Base-by-base conservation (phyloP, 2,797 vertebrate genomes). In the Gorsachius magnificus region DNA sequence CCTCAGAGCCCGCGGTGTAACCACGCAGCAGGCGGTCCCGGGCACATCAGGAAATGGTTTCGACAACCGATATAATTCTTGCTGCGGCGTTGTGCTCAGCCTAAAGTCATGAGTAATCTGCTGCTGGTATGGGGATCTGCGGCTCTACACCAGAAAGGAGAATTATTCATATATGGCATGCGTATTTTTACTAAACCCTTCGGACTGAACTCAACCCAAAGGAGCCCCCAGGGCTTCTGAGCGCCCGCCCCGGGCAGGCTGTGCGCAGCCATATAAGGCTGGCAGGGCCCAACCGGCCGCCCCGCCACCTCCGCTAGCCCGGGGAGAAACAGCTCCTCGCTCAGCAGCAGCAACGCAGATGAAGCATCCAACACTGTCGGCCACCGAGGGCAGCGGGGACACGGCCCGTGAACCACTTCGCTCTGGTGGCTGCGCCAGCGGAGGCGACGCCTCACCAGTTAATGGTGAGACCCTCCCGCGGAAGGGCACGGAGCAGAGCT, bases 131-230 rank as follows among this genome's bases (percentile, higher is more conserved):
- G 20, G 90, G 45, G 89, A 90, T 74, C 75, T 36, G 81, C 2
- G 53, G 48, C 84, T 79, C 95, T 24, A 36, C 58, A 86, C 51
- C 85, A 93, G 93, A 77, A 92, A 94, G 93, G 70, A 89, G 86
- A 96, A 93, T 95, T 93, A 94, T 35, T 95, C 95, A 95, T 94
- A 96, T 92, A 94, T 83, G 94, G 96, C 78, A 45, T 75, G 78
- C 54, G 16, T 46, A 77, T 89, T 93, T 96, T 38, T 19, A 70
- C 43, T 69, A 89, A 92, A 51, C 79, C 72, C 87, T 92, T n/a
- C n/a, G 29, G 92, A 57, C 87, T 41, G 60, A 20, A 29, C 64
- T 70, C 61, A 36, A 89, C 36, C 88, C 81, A 81, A 20, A 87
- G 85, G 63, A 89, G 94, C 83, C 38, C 1, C 4, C 8, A 18